phyloP scores from a whole-genome alignment of 1,140 invertebrate species.

The Bemisia tabaci region DNA sequence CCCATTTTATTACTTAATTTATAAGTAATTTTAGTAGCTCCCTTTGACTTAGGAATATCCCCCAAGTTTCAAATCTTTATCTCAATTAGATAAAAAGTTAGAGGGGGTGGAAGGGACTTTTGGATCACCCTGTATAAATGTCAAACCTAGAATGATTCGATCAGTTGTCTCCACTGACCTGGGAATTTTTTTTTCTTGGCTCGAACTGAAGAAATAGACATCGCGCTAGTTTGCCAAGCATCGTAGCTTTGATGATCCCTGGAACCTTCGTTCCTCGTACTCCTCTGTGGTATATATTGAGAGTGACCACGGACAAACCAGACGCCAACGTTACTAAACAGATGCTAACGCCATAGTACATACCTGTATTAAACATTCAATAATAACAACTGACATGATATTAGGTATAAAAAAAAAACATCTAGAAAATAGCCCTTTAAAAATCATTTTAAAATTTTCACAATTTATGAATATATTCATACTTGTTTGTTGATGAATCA shows the following conservation, averaged over 20 bases:
- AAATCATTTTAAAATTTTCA: neutral
- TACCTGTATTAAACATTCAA: slow-evolving; percentile 45
- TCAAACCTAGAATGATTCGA: too few relatives aligned
- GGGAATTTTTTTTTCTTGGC: slow-evolving; percentile 28
- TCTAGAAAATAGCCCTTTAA: too few relatives aligned
- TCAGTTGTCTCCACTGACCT: too few relatives aligned
- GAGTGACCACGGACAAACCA: slow-evolving; percentile 65
- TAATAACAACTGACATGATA: slow-evolving; percentile 1
- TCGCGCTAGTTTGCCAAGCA: slow-evolving; percentile 46
- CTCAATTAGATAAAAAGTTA: too few relatives aligned
- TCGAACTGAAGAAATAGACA: slow-evolving; percentile 49
- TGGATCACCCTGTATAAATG: too few relatives aligned
- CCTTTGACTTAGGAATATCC: too few relatives aligned
- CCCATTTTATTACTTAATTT: too few relatives aligned
- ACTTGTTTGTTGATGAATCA: neutral
- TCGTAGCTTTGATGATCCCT: slow-evolving; percentile 46
- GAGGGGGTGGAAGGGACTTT: too few relatives aligned
- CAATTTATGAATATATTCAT: neutral
- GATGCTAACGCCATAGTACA: slow-evolving; percentile 85
- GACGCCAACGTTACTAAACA: slow-evolving; percentile 81
- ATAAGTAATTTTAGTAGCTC: too few relatives aligned
- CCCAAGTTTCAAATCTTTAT: too few relatives aligned
- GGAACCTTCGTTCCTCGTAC: slow-evolving; percentile 63
- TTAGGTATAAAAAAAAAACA: too few relatives aligned
- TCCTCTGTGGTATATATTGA: slow-evolving; percentile 79